Percentiles rank a stretch among this genome's conserved stretches.
Conservation (phyloP, 1,140 invertebrate genomes). For the Manduca sexta region DNA sequence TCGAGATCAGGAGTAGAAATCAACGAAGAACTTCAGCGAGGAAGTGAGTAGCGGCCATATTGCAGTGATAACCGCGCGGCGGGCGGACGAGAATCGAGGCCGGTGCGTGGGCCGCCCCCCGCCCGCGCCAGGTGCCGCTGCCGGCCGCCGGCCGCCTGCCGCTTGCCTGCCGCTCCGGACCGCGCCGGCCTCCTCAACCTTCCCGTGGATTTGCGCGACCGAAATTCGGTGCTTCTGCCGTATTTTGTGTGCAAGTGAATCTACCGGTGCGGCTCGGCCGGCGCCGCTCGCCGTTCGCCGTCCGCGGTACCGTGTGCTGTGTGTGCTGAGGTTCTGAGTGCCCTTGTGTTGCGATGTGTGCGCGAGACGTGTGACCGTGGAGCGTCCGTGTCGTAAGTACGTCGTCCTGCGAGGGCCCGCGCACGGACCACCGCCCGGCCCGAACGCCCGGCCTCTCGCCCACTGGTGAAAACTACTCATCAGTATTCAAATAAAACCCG, state of each 20-base stretch:
- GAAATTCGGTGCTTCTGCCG: conserved; percentile 63
- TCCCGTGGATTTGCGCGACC: conserved; percentile 68
- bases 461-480: conserved; percentile 20
- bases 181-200: conserved; percentile 66
- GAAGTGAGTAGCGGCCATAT: conserved; percentile 73
- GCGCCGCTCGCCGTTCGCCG: conserved; percentile 20
- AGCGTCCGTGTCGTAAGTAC: conserved; percentile 63
- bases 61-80: conserved; percentile 72
- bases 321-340: conserved; percentile 57
- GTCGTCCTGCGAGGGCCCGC: neutral
- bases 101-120: conserved; percentile 71
- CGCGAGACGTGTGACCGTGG: conserved; percentile 61
- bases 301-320: conserved; percentile 33
- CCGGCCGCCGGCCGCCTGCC: conserved; percentile 56
- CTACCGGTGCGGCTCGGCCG: conserved; percentile 43
- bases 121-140: conserved; percentile 70
- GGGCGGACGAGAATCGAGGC: conserved; percentile 72
- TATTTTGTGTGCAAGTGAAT: conserved; percentile 60
- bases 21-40: conserved; percentile 71
- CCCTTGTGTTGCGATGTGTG: conserved; percentile 63
- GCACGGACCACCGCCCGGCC: conserved; percentile 13
- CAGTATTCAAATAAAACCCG: conserved; percentile 14
- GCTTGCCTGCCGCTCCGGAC: conserved; percentile 60
- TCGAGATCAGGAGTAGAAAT: conserved; percentile 71
- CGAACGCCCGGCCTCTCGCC: conserved; percentile 25